phyloP scores from a whole-genome alignment of 2,797 vertebrate species.

The Garrulus glandarius region DNA sequence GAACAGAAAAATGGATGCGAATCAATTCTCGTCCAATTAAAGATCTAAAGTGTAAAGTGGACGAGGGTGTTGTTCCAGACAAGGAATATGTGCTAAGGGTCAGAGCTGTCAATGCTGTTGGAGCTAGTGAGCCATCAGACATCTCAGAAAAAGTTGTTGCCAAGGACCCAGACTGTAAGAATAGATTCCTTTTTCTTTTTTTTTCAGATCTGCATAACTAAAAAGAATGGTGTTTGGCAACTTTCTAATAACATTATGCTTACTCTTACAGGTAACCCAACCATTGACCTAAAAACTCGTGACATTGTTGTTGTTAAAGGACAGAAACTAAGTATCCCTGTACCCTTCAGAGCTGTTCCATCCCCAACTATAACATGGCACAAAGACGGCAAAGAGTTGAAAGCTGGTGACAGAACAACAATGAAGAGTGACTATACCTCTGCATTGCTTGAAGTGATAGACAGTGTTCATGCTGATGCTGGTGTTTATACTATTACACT shows the following conservation, averaged over 20 bases:
- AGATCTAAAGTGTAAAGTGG: constrained; percentile 91
- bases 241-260: background rate
- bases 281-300: constrained; percentile 89
- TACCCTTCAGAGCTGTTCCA: constrained; percentile 92
- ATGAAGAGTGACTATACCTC: constrained; percentile 87
- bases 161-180: constrained; percentile 93
- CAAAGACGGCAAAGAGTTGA: constrained; percentile 94
- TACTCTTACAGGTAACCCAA: constrained; percentile 84
- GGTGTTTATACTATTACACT: constrained; percentile 93
- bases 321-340: constrained; percentile 89
- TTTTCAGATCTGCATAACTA: background rate
- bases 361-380: constrained; percentile 91
- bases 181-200: background rate
- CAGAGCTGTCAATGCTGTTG: constrained; percentile 90
- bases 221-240: background rate
- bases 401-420: constrained; percentile 84
- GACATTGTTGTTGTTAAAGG: constrained; percentile 93
- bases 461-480: constrained; percentile 87
- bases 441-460: constrained; percentile 88
- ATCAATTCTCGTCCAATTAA: constrained; percentile 96
- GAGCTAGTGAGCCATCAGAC: constrained; percentile 94
- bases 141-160: constrained; percentile 94
- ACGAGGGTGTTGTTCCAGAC: constrained; percentile 91
- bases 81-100: constrained; percentile 95
- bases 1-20: constrained; percentile 98